phyloP scores from a whole-genome alignment of 23 tunicate genomes.

The Halocynthia roretzi region DNA sequence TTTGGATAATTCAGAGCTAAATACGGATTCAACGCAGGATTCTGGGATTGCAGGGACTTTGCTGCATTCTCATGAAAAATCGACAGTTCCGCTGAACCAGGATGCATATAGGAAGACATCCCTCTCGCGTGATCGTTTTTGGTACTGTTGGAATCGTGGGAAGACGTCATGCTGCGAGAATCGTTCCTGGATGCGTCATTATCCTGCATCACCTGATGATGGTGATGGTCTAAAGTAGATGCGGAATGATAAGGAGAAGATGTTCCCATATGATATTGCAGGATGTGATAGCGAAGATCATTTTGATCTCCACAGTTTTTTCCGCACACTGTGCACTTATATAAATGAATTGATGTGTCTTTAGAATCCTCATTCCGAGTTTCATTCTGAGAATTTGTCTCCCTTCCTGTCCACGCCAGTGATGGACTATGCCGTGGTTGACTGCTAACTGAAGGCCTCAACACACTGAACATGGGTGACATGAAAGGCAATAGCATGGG shows the following conservation, averaged over 20 bases:
- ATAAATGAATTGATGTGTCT: too few relatives aligned
- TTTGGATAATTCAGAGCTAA: slow-evolving; percentile 1
- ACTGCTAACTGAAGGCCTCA: not conserved
- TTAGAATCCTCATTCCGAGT: not conserved
- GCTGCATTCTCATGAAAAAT: slow-evolving; percentile 11
- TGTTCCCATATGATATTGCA: not conserved
- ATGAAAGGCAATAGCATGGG: slow-evolving; percentile 10
- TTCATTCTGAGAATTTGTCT: not conserved
- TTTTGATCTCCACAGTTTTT: too few relatives aligned
- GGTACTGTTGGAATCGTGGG: too few relatives aligned
- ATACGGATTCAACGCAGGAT: slow-evolving; percentile 14
- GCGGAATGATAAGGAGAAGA: not conserved
- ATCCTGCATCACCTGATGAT: too few relatives aligned
- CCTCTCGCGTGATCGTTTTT: too few relatives aligned
- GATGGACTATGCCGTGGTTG: not conserved
- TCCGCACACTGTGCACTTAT: too few relatives aligned
- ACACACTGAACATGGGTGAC: not conserved
- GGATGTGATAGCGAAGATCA: not conserved
- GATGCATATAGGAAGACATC: too few relatives aligned
- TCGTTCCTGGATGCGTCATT: too few relatives aligned
- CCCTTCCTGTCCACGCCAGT: not conserved
- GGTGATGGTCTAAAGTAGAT: not conserved
- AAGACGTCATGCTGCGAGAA: too few relatives aligned
- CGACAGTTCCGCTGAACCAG: not conserved
- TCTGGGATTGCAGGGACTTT: slow-evolving; percentile 7